These are phyloP conservation scores for Ephialtes manifestator DNA, from an alignment of 2,888 invertebrate species.

Conservation along the genomic window DNA sequence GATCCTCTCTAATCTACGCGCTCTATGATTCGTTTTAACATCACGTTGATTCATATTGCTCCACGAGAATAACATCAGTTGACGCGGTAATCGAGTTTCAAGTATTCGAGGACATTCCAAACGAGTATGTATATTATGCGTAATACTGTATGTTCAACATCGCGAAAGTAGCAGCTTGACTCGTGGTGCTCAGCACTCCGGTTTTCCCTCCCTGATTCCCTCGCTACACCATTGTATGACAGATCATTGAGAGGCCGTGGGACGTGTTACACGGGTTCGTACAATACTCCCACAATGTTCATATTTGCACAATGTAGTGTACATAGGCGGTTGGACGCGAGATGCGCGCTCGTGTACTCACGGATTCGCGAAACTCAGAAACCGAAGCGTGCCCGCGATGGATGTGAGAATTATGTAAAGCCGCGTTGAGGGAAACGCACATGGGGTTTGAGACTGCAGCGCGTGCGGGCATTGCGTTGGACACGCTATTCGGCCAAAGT, in stretches of 20 bases:
- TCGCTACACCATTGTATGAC: conserved; percentile 56
- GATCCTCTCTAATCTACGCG: conserved; percentile 25
- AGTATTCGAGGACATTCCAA: conserved; percentile 38
- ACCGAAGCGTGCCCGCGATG: conserved; percentile 34
- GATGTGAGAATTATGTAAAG: conserved; percentile 66
- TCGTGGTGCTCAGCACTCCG: conserved; percentile 11
- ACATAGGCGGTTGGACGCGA: conserved; percentile 47
- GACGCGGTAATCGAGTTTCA: conserved; percentile 31
- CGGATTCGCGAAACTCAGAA: conserved; percentile 44
- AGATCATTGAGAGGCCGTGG: conserved; percentile 62
- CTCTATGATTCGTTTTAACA: not conserved
- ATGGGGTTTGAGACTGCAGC: not conserved
- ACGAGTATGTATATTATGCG: conserved; percentile 22
- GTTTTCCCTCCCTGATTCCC: conserved; percentile 27
- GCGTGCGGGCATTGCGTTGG: conserved; percentile 54
- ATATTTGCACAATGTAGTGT: conserved; percentile 48
- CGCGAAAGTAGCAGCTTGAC: conserved; percentile 54
- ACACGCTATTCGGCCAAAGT: conserved; percentile 55
- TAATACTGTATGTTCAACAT: conserved; percentile 35
- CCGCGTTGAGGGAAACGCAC: conserved; percentile 3
- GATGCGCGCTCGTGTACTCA: conserved; percentile 28
- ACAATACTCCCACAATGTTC: conserved; percentile 60
- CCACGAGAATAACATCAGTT: conserved; percentile 27
- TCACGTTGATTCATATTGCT: not conserved
- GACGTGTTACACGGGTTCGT: conserved; percentile 58